Evolutionary conservation across 2,888 invertebrate species (phyloP), one percentile per base, ranked within the genome.

Genomic region (Orthosia incerta): DNA sequence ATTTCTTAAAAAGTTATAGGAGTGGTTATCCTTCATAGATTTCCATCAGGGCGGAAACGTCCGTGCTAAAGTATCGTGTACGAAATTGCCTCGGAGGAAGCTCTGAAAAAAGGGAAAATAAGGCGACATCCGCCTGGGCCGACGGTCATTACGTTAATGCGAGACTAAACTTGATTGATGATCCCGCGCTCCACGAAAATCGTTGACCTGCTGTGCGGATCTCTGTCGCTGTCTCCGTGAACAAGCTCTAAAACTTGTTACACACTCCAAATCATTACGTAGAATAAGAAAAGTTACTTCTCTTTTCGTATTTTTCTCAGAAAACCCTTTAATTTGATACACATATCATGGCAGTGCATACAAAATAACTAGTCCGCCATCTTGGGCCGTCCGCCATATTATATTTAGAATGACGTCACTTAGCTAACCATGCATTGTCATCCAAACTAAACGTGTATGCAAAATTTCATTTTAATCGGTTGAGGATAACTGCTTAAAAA

Each of bases 81-180:
- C 93, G 91, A 93, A 95, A 95, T 95, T 94, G 92, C 93, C 91
- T 92, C 86, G 75, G 76, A 89, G 91, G 90, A 91, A 91, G 90
- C 90, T 91, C 86, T 89, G 88, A 91, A 92, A 93, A 93, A 94
- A 91, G 91, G 91, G 91, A 94, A 95, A 95, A 95, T 95, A 95
- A 93, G 94, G 94, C 94, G 95, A 95, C 95, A 95, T 95, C 94
- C 94, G 94, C 92, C 90, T 90, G 90, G 90, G 92, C 92, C 93
- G 94, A 89, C 94, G 94, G 95, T 95, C 96, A 95, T 96, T 96
- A 95, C 96, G 94, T 94, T 95, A 95, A 96, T 95, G 96, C 94
- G 95, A 94, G 95, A 95, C 94, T 96, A 96, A 96, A 96, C 95
- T 95, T 96, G 96, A 96, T 96, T 94, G 95, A 96, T 96, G 95